Evolutionary conservation across 2,113 vertebrate genomes (phyloP).

Genomic region (Sarotherodon lohbergeri): DNA sequence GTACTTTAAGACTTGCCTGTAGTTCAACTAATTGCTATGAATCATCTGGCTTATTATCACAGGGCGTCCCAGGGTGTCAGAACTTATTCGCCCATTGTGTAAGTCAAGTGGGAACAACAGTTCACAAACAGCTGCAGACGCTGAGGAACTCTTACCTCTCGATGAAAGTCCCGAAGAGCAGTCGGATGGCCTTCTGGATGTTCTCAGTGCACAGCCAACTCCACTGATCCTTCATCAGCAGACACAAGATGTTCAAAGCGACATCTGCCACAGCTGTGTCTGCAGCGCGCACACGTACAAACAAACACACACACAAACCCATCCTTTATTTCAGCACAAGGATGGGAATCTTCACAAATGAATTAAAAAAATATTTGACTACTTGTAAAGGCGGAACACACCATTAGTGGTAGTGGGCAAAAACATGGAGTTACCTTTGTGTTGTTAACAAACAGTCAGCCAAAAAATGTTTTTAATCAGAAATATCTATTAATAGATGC

Average conservation of each 20-base stretch:
- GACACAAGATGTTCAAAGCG: conserved; percentile 81
- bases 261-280: conserved; percentile 86
- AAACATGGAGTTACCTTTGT: not conserved
- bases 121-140: too few species aligned
- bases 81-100: not conserved
- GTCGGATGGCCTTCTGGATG: conserved; percentile 80
- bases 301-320: not conserved
- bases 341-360: not conserved
- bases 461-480: accelerated
- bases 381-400: not conserved
- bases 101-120: not conserved
- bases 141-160: conserved; percentile 73
- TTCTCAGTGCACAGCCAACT: conserved; percentile 89
- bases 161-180: conserved; percentile 87
- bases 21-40: not conserved
- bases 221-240: conserved; percentile 89
- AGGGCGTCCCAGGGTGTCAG: not conserved
- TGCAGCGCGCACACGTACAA: conserved; percentile 5
- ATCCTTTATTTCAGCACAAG: not conserved
- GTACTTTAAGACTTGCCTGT: not conserved
- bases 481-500: not conserved
- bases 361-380: not conserved
- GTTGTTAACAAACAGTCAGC: not conserved
- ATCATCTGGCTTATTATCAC: not conserved
- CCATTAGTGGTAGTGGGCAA: not conserved